Percentiles rank a stretch among this genome's conserved stretches.
Evolutionary conservation across 2,113 vertebrate genomes (phyloP).

Genomic region (Tursiops truncatus): DNA sequence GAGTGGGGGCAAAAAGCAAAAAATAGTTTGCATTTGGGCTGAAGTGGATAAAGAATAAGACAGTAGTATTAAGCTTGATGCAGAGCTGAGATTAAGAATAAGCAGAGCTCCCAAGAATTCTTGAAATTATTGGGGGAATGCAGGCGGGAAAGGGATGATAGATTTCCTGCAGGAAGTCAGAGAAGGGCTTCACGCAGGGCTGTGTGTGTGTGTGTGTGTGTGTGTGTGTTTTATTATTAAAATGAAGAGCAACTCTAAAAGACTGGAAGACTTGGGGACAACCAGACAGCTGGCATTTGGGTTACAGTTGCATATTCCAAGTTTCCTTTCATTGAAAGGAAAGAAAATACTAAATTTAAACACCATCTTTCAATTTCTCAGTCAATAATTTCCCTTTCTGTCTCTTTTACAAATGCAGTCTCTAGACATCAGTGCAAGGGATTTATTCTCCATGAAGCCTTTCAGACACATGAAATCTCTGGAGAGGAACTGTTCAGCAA

Average conservation of each 20-base stretch:
- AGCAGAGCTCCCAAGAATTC: background rate
- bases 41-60: background rate
- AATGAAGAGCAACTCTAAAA: conserved; percentile 33
- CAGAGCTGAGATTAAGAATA: background rate
- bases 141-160: background rate
- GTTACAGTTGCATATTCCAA: conserved; percentile 51
- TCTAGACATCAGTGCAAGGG: background rate
- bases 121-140: background rate
- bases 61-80: background rate
- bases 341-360: conserved; percentile 68
- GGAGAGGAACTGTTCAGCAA: background rate
- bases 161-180: background rate
- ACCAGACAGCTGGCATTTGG: conserved; percentile 58
- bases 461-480: background rate
- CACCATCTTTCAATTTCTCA: conserved; percentile 34
- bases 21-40: background rate
- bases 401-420: conserved; percentile 15
- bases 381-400: conserved; percentile 51
- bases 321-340: conserved; percentile 67
- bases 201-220: background rate
- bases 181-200: background rate
- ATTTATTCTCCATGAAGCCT: background rate
- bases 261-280: background rate
- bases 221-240: background rate
- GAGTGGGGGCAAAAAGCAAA: background rate